Percentiles rank a stretch among this genome's conserved stretches.
phyloP scores from a whole-genome alignment of 2,797 vertebrate species.

The Hippopotamyrus pictus region DNA sequence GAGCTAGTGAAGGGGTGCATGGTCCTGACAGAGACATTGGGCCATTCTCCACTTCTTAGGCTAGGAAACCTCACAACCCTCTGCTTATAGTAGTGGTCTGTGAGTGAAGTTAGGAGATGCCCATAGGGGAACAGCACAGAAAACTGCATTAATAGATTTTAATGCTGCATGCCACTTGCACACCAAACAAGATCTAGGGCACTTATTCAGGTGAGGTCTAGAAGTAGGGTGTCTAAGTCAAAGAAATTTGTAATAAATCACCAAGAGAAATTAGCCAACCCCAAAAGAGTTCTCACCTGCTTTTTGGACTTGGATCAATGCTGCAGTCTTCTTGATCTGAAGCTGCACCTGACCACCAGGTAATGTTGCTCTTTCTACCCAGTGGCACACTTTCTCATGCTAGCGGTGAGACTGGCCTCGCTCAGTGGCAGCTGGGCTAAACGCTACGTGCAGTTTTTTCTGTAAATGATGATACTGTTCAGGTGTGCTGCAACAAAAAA shows the following conservation, averaged over 20 bases:
- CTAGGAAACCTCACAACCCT: not conserved
- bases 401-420: not conserved
- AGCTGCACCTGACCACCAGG: not conserved
- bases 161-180: not conserved
- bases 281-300: not conserved
- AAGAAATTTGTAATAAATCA: not conserved
- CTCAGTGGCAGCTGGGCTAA: not conserved
- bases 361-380: not conserved
- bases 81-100: not conserved
- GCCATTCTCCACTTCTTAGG: not conserved
- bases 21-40: not conserved
- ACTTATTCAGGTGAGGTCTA: not conserved
- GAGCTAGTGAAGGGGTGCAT: not conserved
- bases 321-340: not conserved
- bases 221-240: not conserved
- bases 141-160: not conserved
- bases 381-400: not conserved
- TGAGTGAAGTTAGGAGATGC: not conserved
- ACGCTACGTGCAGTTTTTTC: not conserved
- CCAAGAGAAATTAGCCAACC: not conserved
- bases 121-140: not conserved
- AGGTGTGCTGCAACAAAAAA: not conserved
- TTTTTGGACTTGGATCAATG: not conserved
- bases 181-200: not conserved
- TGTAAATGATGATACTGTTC: not conserved